Conservation (phyloP, 1,140 invertebrate species). For the Zaprionus tsacasi region DNA sequence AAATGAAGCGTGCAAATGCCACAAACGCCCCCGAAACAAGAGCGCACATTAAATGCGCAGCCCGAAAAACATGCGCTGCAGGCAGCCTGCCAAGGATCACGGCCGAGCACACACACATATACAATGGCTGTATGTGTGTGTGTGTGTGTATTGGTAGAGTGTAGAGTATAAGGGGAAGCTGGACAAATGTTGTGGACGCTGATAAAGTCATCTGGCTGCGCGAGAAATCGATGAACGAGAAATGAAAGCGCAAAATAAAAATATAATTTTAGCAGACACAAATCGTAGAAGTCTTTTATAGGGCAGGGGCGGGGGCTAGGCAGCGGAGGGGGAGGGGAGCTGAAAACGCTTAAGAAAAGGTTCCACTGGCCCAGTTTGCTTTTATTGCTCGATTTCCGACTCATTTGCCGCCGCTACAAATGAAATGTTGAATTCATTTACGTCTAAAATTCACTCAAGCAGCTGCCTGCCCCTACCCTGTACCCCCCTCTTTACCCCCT, state of each 20-base stretch:
- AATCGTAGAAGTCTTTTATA: not conserved
- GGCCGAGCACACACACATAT: not conserved
- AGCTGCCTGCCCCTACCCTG: constrained; percentile 14
- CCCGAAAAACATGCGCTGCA: constrained; percentile 61
- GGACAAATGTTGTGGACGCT: constrained; percentile 48
- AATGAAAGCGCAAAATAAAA: constrained; percentile 43
- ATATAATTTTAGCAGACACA: constrained; percentile 46
- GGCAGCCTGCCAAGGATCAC: constrained; percentile 35
- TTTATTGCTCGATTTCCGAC: constrained; percentile 48
- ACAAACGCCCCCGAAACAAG: constrained; percentile 60
- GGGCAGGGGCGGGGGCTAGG: not conserved
- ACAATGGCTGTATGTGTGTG: constrained; percentile 8
- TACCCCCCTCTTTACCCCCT: not conserved
- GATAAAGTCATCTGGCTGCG: constrained; percentile 67
- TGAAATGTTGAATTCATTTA: constrained; percentile 62
- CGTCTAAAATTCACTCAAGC: constrained; percentile 14
- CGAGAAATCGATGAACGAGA: constrained; percentile 61
- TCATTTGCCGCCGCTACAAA: constrained; percentile 46
- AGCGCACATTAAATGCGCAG: constrained; percentile 71
- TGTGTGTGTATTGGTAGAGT: constrained; percentile 21
- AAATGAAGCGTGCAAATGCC: constrained; percentile 81
- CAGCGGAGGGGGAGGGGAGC: not conserved
- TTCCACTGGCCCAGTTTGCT: constrained; percentile 3
- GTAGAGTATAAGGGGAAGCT: constrained; percentile 15
- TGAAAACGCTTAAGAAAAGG: constrained; percentile 30